Conservation (phyloP, 2,113 vertebrate genomes). For the Chaetops frenatus region DNA sequence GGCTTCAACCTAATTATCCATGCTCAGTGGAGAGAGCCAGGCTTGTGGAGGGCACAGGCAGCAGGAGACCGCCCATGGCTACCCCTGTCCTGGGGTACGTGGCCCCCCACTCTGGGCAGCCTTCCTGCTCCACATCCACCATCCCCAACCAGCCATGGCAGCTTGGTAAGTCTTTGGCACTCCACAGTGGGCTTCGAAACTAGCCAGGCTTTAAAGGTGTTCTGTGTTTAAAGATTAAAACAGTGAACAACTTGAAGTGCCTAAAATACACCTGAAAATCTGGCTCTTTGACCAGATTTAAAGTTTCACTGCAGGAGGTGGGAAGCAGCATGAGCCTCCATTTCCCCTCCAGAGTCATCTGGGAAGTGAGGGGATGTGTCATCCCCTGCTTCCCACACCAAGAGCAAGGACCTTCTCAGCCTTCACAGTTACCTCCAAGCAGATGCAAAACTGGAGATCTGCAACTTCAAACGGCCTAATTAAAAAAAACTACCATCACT, state of each 20-base stretch:
- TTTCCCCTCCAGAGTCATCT: not conserved
- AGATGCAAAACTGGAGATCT: not conserved
- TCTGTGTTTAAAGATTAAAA: not conserved
- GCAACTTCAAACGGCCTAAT: not conserved
- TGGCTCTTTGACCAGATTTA: not conserved
- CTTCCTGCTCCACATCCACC: not conserved
- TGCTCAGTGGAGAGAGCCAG: not conserved
- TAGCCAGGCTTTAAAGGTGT: not conserved
- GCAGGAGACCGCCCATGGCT: not conserved
- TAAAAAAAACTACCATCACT: not conserved
- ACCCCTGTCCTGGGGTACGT: fast-evolving
- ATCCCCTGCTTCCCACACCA: not conserved
- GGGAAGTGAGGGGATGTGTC: not conserved
- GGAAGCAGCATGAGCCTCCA: not conserved
- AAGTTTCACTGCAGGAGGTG: not conserved
- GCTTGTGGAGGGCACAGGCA: not conserved
- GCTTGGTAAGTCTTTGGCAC: not conserved
- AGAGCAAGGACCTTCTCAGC: not conserved
- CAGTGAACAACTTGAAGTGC: fast-evolving
- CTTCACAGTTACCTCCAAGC: not conserved
- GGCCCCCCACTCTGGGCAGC: not conserved
- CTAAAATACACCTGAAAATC: not conserved
- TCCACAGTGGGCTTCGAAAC: not conserved
- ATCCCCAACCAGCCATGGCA: not conserved
- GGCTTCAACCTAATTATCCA: not conserved